A percentile compares a stretch with the other conserved stretches of the same genome.
Evolutionary conservation across 2,888 invertebrate species (phyloP).

Genomic region (Nasonia oneida): DNA sequence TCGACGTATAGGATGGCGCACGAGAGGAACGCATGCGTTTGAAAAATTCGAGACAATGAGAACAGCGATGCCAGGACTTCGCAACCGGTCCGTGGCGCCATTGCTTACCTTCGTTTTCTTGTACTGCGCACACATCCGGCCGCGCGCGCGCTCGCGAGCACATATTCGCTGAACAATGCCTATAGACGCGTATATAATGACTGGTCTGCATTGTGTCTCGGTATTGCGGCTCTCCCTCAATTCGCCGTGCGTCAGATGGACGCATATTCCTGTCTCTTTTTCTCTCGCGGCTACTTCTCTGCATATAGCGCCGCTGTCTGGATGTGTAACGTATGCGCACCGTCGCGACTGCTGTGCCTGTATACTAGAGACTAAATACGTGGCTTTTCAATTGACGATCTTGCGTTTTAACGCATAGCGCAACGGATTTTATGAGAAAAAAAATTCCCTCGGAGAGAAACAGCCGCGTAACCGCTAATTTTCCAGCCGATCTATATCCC

Average conservation of each 20-base stretch:
- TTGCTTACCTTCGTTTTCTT: slow-evolving; percentile 69
- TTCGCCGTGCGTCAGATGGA: slow-evolving; percentile 54
- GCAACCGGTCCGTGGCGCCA: slow-evolving; percentile 70
- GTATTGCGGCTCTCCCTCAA: slow-evolving; percentile 58
- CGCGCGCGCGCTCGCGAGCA: slow-evolving; percentile 41
- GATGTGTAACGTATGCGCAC: slow-evolving; percentile 29
- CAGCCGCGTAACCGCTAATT: neutral
- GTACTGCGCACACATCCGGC: slow-evolving; percentile 68
- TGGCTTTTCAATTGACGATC: too few relatives aligned
- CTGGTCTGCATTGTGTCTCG: slow-evolving; percentile 70
- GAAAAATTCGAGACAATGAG: slow-evolving; percentile 56
- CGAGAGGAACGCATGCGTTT: neutral
- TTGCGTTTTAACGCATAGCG: too few relatives aligned
- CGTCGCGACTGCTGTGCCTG: neutral
- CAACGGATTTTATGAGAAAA: neutral
- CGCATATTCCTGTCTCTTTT: slow-evolving; percentile 62
- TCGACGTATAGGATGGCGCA: too few relatives aligned
- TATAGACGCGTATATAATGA: slow-evolving; percentile 72
- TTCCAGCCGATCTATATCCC: neutral
- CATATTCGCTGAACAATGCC: slow-evolving; percentile 70
- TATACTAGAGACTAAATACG: too few relatives aligned
- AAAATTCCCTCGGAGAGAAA: neutral
- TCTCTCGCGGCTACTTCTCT: slow-evolving; percentile 57
- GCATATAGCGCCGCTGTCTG: slow-evolving; percentile 22
- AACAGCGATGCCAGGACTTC: slow-evolving; percentile 40